Evolutionary conservation across 30 jellyfish, hydroid and myxozoan genomes (phyloP), one percentile per base, ranked within the genome.

Genomic region (Aurelia aurita complex sp. Pacific): DNA sequence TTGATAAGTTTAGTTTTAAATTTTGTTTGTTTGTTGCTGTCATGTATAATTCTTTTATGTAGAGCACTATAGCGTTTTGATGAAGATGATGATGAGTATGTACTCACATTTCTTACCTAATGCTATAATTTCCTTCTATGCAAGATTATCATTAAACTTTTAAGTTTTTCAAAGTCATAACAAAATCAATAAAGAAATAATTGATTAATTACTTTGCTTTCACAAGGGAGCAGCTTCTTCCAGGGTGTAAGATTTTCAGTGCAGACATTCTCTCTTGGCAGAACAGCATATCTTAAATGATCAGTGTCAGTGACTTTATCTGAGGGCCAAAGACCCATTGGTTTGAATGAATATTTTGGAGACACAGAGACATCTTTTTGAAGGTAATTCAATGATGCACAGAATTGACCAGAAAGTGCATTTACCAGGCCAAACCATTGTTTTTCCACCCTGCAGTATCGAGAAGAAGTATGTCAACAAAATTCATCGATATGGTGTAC

Each of bases 171-270:
- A 7, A 46, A 46, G 57, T 74, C 85, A 55, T 16, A 76, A 17
- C n/a, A 53, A 19, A 54, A n/a, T 4, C 2, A 38, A 16, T n/a
- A 6, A 1, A 81, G 3, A 81, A 52, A 9, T 14, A 40, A 54
- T 55, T 8, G 16, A 16, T 43, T 36, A 2, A 54, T 13, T 76
- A 88, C 98, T 97, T 92, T 76, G 55, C 91, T 90, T 51, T 69
- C 89, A 66, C 98, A 94, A 10, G 98, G 98, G 46, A 94, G 73
- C 59, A 94, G 74, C 92, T 94, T 94, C 76, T 90, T 94, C 98
- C 98, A 94, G 7, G 98, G 98, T 3, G 98, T 94, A 29, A 94
- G 79, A 81, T 94, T 94, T 60, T 94, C 98, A 51, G 98, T 94
- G 88, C 98, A 94, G 69, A 94, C 98, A 59, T 53, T 83, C 61